Evolutionary conservation across 92 coral and sea anemone species (phyloP), one percentile per base, ranked within the genome.

Genomic region (Epizoanthus illoricatus): DNA sequence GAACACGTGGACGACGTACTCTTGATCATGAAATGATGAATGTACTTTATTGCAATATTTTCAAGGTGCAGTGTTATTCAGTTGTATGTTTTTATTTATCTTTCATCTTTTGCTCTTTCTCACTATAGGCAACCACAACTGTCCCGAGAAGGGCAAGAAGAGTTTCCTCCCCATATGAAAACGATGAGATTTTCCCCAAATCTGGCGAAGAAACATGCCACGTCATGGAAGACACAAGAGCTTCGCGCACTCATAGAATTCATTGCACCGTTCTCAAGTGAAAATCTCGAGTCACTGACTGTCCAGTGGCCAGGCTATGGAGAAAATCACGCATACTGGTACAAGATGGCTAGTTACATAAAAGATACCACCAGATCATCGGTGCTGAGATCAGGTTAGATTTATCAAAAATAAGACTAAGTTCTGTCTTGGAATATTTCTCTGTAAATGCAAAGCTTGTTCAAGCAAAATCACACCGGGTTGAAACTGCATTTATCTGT

Each of bases 331-430:
- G 11, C 74, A 21, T 70, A 70, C 20, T 70, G 74, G 58, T n/a
- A 23, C 18, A 18, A 70, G 74, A 40, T 70, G 56, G 56, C 74
- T 5, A 70, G 0, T 41, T 70, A 40, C 18, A 70, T 43, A 21
- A 70, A 17, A 16, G 74, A 43, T 13, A 40, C 74, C 16, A 12
- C 74, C 5, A 70, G 56, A 4, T 41, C 74, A 20, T 16, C 56
- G 18, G 17, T 16, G 16, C 20, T 70, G 56, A 70, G 74, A 70
- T 70, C 74, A 70, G 74, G 74, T 40, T 47, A 41, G 74, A 40
- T 13, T 65, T 28, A 28, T 28, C 33, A 28, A 28, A 28, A 28
- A 28, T 28, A 28, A 28, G 33, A 28, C 36, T 28, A 28, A 28
- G 36, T 28, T 28, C 36, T 28, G 36, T 28, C 36, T 28, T 28